Evolutionary conservation across 1,140 invertebrate species (phyloP).

Genomic region (Plodia interpunctella): DNA sequence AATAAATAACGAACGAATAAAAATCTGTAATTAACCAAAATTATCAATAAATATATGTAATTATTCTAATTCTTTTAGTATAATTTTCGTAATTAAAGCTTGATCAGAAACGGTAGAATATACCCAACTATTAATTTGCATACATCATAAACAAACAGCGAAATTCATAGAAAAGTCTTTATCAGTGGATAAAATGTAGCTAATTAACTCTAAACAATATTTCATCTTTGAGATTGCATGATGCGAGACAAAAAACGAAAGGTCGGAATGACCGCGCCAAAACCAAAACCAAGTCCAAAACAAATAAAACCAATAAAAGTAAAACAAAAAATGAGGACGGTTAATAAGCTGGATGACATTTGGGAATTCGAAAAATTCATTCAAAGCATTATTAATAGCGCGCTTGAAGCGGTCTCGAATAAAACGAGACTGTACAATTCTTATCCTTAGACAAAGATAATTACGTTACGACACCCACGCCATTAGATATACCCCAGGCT

Average conservation of each 20-base stretch:
- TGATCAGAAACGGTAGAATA: neutral
- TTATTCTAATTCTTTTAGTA: too few species aligned
- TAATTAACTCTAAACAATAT: constrained; percentile 76
- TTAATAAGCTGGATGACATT: constrained; percentile 77
- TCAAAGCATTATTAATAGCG: constrained; percentile 71
- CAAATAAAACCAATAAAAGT: constrained; percentile 59
- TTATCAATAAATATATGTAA: too few species aligned
- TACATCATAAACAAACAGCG: constrained; percentile 26
- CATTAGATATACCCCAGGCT: too few species aligned
- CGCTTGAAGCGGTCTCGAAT: constrained; percentile 51
- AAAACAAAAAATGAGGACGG: constrained; percentile 71
- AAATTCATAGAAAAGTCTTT: constrained; percentile 57
- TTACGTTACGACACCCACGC: constrained; percentile 7
- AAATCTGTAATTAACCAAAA: too few species aligned
- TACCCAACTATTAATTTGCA: neutral
- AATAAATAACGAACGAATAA: too few species aligned
- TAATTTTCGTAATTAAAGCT: too few species aligned
- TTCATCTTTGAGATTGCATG: constrained; percentile 66
- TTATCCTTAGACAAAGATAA: constrained; percentile 43
- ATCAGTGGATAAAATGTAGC: constrained; percentile 49
- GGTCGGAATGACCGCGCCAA: constrained; percentile 71
- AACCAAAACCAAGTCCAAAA: constrained; percentile 62
- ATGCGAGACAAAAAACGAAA: constrained; percentile 70
- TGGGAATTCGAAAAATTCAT: constrained; percentile 73
- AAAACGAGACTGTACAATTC: constrained; percentile 61